Percentiles rank a stretch among this genome's conserved stretches.
phyloP scores from a whole-genome alignment of 2,888 invertebrate species.

The Lapara coniferarum region DNA sequence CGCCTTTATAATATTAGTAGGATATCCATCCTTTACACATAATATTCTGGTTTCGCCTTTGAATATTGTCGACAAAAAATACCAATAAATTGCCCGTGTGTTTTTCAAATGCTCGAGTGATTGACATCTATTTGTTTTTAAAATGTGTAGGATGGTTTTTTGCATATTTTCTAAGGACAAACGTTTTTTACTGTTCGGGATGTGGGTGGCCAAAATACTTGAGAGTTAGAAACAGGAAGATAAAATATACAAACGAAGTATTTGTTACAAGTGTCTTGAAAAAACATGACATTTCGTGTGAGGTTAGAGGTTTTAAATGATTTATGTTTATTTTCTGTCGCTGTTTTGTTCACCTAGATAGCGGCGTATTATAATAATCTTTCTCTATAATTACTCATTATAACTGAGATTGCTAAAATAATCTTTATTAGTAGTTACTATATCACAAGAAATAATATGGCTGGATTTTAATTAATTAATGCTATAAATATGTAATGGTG shows the following conservation, averaged over 20 bases:
- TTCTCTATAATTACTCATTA: too few species aligned
- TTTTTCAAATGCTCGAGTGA: conserved; percentile 1
- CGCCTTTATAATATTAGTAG: too few species aligned
- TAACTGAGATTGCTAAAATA: too few species aligned
- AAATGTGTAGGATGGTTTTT: not conserved
- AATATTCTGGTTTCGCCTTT: conserved; percentile 6
- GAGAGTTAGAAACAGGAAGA: conserved; percentile 16
- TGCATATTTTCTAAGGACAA: conserved; percentile 19
- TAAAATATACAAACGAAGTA: conserved; percentile 20
- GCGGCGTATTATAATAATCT: too few species aligned
- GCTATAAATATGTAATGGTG: too few species aligned
- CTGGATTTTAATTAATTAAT: too few species aligned
- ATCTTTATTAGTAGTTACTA: too few species aligned
- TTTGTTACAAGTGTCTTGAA: conserved; percentile 16
- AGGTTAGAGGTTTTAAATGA: conserved; percentile 22
- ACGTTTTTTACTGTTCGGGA: conserved; percentile 10
- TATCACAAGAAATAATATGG: too few species aligned
- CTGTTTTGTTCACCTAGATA: not conserved
- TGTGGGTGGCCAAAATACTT: conserved; percentile 16
- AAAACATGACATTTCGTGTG: conserved; percentile 16
- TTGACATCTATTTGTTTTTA: conserved; percentile 21
- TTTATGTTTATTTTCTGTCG: conserved; percentile 12
- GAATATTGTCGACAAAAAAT: conserved; percentile 4
- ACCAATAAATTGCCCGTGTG: not conserved
- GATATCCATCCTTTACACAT: not conserved